Base-by-base conservation (phyloP, 2,888 invertebrate species). In the Diplazon laetatorius region DNA sequence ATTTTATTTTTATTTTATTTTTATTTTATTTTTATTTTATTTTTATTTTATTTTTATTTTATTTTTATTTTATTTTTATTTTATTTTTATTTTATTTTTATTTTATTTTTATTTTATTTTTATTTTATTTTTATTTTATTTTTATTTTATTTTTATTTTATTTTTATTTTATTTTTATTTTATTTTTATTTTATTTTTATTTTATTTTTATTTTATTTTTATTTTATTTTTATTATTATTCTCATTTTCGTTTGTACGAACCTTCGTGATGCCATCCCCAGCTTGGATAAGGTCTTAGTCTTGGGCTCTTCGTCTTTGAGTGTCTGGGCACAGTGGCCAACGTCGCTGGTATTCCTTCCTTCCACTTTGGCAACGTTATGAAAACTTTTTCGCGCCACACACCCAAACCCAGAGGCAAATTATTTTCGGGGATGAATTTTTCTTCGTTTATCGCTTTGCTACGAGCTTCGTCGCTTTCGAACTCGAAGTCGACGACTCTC, bases 331-430 rank as follows among this genome's bases (percentile, higher is more conserved):
- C 88, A 0, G 94, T 95, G 0, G 95, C 94, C 46, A 96, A 90
- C 0, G 96, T 95, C 0, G 94, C 95, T 0, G 96, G 96, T 0
- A 96, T 94, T 0, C 96, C 96, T 35, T 92, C 91, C 68, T 94
- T 94, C 96, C 96, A 96, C 80, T 95, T 94, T 0, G 97, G 97
- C 63, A 96, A 91, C 1, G 95, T 95, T 1, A 97, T 91, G 90
- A 95, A 97, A 8, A 97, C 91, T 9, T 95, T 93, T 75, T 94
- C 92, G 3, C 92, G 92, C 92, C 94, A 94, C 2, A 95, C 92
- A 86, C 96, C 96, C 18, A 97, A 87, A 0, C 96, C 96, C 60
- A 95, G 89, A 0, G 96, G 96, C 16, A 96, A 91, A 86, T 95
- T 95, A 86, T 96, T 96, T 80, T 94, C 93, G 0, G 95, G 94